Conservation (phyloP, 2,797 vertebrate genomes). For the Sebastes trivittatus region DNA sequence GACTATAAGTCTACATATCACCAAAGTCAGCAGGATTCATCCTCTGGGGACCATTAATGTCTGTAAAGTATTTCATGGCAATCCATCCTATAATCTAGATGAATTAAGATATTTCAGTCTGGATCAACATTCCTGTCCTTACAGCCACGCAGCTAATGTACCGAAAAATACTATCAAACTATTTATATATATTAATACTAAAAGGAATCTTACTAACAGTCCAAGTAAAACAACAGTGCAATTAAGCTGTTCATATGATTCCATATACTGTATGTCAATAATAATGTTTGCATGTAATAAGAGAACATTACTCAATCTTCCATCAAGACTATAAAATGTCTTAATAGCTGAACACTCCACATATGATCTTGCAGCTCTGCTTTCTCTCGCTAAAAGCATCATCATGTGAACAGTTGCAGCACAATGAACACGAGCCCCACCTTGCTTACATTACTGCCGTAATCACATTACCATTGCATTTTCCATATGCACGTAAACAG, state of each 20-base stretch:
- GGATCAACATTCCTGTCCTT: not conserved
- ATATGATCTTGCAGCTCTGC: not conserved
- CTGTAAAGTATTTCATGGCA: not conserved
- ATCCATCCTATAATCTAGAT: not conserved
- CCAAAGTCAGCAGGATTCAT: not conserved
- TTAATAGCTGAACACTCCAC: constrained; percentile 7
- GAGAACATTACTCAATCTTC: constrained; percentile 1
- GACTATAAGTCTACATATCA: not conserved
- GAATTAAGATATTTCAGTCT: not conserved
- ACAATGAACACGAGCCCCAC: not conserved
- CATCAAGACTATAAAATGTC: constrained; percentile 18
- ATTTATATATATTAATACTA: not conserved
- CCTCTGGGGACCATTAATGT: not conserved
- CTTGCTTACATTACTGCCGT: constrained; percentile 3
- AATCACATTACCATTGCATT: constrained; percentile 17
- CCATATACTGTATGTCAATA: not conserved
- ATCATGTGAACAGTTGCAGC: not conserved
- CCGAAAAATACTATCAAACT: not conserved
- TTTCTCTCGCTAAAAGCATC: constrained; percentile 11
- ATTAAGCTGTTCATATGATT: not conserved
- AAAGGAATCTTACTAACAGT: not conserved
- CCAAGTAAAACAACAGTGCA: not conserved
- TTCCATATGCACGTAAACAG: constrained; percentile 7
- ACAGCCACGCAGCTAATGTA: not conserved
- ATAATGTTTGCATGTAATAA: constrained; percentile 1